A percentile compares a stretch with the other conserved stretches of the same genome.
These are phyloP conservation scores for Copidosoma floridanum DNA, from an alignment of 1,140 invertebrate genomes.

Conservation along the genomic window DNA sequence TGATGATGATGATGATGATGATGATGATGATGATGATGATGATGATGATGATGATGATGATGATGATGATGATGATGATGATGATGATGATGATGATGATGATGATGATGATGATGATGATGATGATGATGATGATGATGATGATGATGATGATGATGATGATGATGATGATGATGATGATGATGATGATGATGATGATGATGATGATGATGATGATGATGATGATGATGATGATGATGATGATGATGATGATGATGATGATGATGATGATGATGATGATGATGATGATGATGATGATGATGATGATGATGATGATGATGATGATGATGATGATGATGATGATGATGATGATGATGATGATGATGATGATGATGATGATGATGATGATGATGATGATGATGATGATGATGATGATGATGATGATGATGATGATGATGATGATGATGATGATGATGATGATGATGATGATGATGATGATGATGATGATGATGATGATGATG, in stretches of 20 bases:
- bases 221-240: background rate
- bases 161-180: background rate
- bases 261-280: background rate
- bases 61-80: background rate
- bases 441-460: background rate
- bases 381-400: background rate
- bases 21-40: background rate
- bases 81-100: background rate
- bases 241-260: background rate
- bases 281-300: background rate
- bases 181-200: background rate
- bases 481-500: background rate
- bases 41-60: background rate
- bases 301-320: background rate
- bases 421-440: background rate
- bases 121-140: background rate
- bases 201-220: background rate
- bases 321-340: background rate
- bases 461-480: background rate
- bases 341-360: background rate
- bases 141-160: background rate
- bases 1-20: background rate
- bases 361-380: background rate
- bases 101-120: background rate
- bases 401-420: background rate